These are phyloP conservation scores for Engystomops pustulosus DNA, from an alignment of 2,113 vertebrate genomes.

Conservation along the genomic window DNA sequence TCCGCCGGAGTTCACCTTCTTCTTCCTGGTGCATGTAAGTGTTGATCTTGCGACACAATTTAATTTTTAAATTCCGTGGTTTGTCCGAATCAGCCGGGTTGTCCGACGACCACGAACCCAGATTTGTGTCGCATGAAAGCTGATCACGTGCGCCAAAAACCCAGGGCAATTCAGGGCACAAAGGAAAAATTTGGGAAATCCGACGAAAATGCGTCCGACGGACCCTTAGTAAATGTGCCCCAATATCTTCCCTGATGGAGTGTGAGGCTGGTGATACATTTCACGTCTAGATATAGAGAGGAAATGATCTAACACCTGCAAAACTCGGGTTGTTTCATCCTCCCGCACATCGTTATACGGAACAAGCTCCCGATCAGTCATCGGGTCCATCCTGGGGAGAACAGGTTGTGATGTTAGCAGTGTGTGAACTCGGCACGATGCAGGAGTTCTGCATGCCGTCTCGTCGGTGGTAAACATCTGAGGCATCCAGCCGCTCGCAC, in stretches of 20 bases:
- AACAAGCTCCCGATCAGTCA: slow-evolving; percentile 20
- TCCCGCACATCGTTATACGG: neutral
- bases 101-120: no score
- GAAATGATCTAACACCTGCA: slow-evolving; percentile 29
- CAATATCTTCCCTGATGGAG: neutral
- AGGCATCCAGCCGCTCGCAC: slow-evolving; percentile 38
- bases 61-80: no score
- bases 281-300: neutral
- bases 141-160: no score
- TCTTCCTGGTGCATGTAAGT: no score
- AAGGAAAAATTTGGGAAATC: no score
- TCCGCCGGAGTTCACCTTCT: no score
- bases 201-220: no score
- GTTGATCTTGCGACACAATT: no score
- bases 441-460: slow-evolving; percentile 3
- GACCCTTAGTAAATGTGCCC: no score
- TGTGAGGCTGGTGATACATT: slow-evolving; percentile 2
- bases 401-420: slow-evolving; percentile 49
- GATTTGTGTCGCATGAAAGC: no score
- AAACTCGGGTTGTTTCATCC: slow-evolving; percentile 18
- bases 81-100: no score
- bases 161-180: no score
- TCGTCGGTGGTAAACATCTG: slow-evolving; percentile 29
- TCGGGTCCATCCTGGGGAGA: slow-evolving; percentile 21
- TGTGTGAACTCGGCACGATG: slow-evolving; percentile 37